Conservation (phyloP, 2,888 invertebrate species). For the Tridacna gigas region DNA sequence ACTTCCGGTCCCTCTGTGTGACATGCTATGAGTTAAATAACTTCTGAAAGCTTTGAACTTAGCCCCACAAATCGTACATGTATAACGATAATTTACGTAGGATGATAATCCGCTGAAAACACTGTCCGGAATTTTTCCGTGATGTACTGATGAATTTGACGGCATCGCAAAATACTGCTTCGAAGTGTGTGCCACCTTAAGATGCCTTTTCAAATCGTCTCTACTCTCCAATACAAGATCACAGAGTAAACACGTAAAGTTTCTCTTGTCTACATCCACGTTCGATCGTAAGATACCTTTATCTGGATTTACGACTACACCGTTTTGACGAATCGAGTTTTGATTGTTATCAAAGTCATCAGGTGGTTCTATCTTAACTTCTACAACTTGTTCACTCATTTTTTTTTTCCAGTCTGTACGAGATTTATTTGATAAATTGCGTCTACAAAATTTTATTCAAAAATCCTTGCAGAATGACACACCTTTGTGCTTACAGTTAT, state of each 20-base stretch:
- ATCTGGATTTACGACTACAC: conserved; percentile 6
- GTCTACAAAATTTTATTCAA: too few relatives aligned
- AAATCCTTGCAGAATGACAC: too few relatives aligned
- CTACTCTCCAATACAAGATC: conserved; percentile 61
- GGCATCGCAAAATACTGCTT: conserved; percentile 37
- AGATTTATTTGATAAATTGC: too few relatives aligned
- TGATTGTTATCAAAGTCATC: conserved; percentile 38
- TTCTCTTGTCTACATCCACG: conserved; percentile 26
- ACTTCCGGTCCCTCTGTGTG: conserved; percentile 45
- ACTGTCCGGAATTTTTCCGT: conserved; percentile 16
- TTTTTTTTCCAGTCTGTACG: background rate
- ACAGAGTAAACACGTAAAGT: conserved; percentile 68
- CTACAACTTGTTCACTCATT: conserved; percentile 46
- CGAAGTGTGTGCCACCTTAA: conserved; percentile 52
- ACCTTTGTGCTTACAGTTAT: too few relatives aligned
- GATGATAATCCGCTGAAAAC: conserved; percentile 34
- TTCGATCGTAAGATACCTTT: conserved; percentile 4
- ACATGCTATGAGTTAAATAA: conserved; percentile 58
- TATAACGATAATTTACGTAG: conserved; percentile 60
- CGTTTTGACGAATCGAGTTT: conserved; percentile 33
- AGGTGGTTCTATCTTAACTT: conserved; percentile 54
- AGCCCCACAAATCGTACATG: conserved; percentile 65
- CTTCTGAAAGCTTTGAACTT: conserved; percentile 65
- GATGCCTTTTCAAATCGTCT: conserved; percentile 63
- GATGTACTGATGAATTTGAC: background rate